Conservation (phyloP, 2,888 invertebrate species). For the Coleophora deauratella region DNA sequence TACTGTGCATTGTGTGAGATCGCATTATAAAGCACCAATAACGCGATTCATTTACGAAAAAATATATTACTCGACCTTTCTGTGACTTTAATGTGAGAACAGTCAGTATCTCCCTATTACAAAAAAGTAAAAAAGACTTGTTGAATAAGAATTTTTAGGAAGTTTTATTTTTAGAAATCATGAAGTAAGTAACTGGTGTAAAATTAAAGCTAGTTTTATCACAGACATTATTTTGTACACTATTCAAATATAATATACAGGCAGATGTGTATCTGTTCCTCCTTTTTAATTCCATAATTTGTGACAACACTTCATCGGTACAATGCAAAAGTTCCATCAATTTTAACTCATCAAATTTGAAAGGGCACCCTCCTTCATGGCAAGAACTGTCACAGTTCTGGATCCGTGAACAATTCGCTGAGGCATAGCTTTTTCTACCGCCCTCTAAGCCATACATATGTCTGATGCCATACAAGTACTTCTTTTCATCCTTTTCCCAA, state of each 20-base stretch:
- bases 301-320: slow-evolving; percentile 25
- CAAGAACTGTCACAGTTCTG: slow-evolving; percentile 68
- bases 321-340: slow-evolving; percentile 31
- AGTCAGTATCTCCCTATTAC: no score
- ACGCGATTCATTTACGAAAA: no score
- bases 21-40: no score
- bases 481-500: slow-evolving; percentile 77
- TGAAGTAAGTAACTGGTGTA: slow-evolving; percentile 55
- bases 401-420: slow-evolving; percentile 73
- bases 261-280: slow-evolving; percentile 38
- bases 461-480: slow-evolving; percentile 79
- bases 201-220: slow-evolving; percentile 47
- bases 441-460: slow-evolving; percentile 84
- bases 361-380: slow-evolving; percentile 78
- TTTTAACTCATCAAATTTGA: slow-evolving; percentile 67
- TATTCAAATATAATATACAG: slow-evolving; percentile 35
- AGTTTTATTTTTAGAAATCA: neutral
- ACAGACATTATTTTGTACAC: slow-evolving; percentile 26
- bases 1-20: no score
- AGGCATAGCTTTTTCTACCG: slow-evolving; percentile 73
- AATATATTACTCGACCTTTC: no score
- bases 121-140: no score
- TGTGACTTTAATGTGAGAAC: no score
- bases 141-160: no score
- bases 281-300: slow-evolving; percentile 41